Evolutionary conservation across 2,888 invertebrate genomes (phyloP), one percentile per base, ranked within the genome.

Genomic region (Marasmarcha lunaedactyla): DNA sequence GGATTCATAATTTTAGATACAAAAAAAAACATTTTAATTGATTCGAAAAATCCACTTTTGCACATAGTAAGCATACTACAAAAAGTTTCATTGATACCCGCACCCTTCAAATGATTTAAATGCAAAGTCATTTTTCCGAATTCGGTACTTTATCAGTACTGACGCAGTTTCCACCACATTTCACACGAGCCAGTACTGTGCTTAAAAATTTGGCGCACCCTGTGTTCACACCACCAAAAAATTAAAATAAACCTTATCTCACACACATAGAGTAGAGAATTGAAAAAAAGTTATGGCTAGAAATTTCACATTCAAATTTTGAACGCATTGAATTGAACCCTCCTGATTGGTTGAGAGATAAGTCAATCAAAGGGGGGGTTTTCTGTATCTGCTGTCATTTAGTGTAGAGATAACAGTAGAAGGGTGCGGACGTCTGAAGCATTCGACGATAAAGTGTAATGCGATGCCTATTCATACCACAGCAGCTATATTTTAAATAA

Each of bases 381-480:
- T 61, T 64, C n/a, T 9, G 10, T 34, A 76, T 72, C 73, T 71
- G 71, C 54, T 11, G 11, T 11, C 11, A 30, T 30, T 30, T 70
- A 74, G 72, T 76, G 63, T 71, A 66, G 52, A 56, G 78, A 78
- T 78, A 78, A 64, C 65, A 49, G 46, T 45, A 48, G 63, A 57
- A 69, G 76, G 78, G 78, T 70, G 70, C 59, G 65, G 71, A 67
- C 67, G 68, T 55, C 67, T 68, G 65, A 66, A 51, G 55, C 56
- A 51, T 56, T 61, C 65, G 60, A 56, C 72, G 79, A 81, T 81
- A 79, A 81, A 69, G 54, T 42, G 51, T 68, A 66, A 72, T 70
- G 65, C 60, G 56, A 49, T 55, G 56, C 63, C 61, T 57, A 61
- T 64, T 58, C 54, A 50, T 53, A 54, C 62, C 59, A 66, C 57